Conservation (phyloP, 2,888 invertebrate species). For the Epinotia brunnichana region DNA sequence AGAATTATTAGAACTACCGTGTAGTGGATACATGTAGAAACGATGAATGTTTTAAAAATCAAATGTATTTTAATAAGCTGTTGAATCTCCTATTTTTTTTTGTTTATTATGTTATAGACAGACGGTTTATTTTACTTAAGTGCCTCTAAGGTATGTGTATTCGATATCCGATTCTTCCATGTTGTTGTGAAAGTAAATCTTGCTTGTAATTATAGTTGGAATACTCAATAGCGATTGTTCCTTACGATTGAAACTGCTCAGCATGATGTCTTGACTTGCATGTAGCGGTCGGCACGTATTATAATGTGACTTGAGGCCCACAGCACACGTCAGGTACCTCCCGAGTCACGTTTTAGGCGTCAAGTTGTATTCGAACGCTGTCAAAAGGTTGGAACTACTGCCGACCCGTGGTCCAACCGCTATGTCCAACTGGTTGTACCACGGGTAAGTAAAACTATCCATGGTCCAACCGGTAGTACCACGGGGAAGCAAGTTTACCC, state of each 20-base stretch:
- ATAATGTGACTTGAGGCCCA: constrained; percentile 11
- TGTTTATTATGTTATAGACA: constrained; percentile 30
- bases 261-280: constrained; percentile 44
- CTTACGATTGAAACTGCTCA: constrained; percentile 19
- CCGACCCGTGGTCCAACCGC: too few species aligned
- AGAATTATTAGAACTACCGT: constrained; percentile 51
- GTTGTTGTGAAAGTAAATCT: constrained; percentile 33
- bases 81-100: constrained; percentile 37
- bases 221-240: constrained; percentile 39
- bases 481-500: too few species aligned
- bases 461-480: too few species aligned
- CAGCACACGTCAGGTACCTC: background rate
- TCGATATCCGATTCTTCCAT: constrained; percentile 33
- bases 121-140: constrained; percentile 16
- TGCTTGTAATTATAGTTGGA: constrained; percentile 38
- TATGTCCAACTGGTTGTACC: too few species aligned
- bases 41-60: constrained; percentile 39
- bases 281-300: constrained; percentile 26
- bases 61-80: constrained; percentile 36
- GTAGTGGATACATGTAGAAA: constrained; percentile 49
- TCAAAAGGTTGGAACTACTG: too few species aligned
- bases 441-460: too few species aligned
- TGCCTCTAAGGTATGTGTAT: constrained; percentile 40
- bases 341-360: background rate
- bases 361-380: background rate